Evolutionary conservation across 2,888 invertebrate genomes (phyloP).

Genomic region (Epinotia demarniana): DNA sequence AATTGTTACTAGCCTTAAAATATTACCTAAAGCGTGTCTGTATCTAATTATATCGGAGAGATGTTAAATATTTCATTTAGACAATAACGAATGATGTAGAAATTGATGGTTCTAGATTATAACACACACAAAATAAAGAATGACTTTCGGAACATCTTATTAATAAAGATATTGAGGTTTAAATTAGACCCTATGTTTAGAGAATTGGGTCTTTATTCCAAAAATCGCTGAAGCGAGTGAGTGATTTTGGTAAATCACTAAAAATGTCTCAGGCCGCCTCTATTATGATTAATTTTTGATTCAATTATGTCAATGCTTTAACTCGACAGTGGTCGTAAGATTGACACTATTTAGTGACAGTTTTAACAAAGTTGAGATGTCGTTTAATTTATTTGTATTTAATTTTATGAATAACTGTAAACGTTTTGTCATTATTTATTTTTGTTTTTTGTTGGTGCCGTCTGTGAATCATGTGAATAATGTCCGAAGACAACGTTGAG

Average conservation of each 20-base stretch:
- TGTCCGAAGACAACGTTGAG: conserved; percentile 1
- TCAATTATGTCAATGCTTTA: conserved; percentile 19
- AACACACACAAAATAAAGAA: conserved; percentile 5
- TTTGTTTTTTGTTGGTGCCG: conserved; percentile 32
- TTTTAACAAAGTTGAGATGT: conserved; percentile 14
- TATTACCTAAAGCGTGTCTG: conserved; percentile 30
- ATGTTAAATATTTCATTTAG: conserved; percentile 33
- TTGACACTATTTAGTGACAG: neutral
- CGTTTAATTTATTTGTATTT: conserved; percentile 16
- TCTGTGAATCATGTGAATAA: conserved; percentile 29
- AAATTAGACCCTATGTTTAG: neutral
- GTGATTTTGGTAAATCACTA: conserved; percentile 4
- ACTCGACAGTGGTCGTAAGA: neutral
- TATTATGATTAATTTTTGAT: conserved; percentile 15
- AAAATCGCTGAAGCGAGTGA: neutral
- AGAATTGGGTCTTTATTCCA: neutral
- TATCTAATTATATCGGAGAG: conserved; percentile 15
- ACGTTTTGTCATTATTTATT: conserved; percentile 18
- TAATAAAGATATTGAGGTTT: neutral
- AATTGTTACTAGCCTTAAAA: conserved; percentile 38
- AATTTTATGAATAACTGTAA: conserved; percentile 23
- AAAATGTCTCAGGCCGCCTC: conserved; percentile 1
- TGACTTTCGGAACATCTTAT: conserved; percentile 3
- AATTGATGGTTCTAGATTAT: conserved; percentile 26
- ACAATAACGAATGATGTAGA: conserved; percentile 34